phyloP scores from a whole-genome alignment of 2,888 invertebrate species.

The Cantharis rustica region DNA sequence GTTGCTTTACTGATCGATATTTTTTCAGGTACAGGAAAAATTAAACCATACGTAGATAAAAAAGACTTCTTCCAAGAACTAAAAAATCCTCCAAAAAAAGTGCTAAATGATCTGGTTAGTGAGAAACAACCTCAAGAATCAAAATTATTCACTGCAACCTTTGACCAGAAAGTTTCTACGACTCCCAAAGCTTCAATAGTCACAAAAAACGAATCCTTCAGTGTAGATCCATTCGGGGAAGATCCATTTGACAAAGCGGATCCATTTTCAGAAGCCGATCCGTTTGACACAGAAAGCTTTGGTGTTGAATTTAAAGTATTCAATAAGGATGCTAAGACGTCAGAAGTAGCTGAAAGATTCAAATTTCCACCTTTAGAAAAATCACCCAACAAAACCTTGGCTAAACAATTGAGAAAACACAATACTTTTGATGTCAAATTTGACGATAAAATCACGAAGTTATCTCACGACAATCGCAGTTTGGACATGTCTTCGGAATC shows the following conservation, averaged over 20 bases:
- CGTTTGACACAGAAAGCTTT: conserved; percentile 62
- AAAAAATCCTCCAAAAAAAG: conserved; percentile 93
- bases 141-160: conserved; percentile 37
- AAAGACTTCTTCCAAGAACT: conserved; percentile 96
- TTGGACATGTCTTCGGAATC: conserved; percentile 52
- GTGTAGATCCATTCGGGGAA: conserved; percentile 68
- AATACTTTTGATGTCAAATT: conserved; percentile 54
- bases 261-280: conserved; percentile 68
- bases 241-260: conserved; percentile 77
- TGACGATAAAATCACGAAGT: conserved; percentile 31
- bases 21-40: conserved; percentile 74
- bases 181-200: conserved; percentile 20
- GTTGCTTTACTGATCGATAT: neutral
- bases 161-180: conserved; percentile 34
- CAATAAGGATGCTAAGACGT: conserved; percentile 40
- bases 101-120: conserved; percentile 80
- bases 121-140: conserved; percentile 36
- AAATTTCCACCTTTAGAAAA: conserved; percentile 31
- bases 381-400: conserved; percentile 43
- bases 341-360: conserved; percentile 44
- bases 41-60: conserved; percentile 92
- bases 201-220: conserved; percentile 52
- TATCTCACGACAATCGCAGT: conserved; percentile 48
- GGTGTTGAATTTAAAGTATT: conserved; percentile 42
- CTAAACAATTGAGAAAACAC: conserved; percentile 47